These are phyloP conservation scores for Hetaerina americana DNA, from an alignment of 1,140 invertebrate genomes.

Conservation along the genomic window DNA sequence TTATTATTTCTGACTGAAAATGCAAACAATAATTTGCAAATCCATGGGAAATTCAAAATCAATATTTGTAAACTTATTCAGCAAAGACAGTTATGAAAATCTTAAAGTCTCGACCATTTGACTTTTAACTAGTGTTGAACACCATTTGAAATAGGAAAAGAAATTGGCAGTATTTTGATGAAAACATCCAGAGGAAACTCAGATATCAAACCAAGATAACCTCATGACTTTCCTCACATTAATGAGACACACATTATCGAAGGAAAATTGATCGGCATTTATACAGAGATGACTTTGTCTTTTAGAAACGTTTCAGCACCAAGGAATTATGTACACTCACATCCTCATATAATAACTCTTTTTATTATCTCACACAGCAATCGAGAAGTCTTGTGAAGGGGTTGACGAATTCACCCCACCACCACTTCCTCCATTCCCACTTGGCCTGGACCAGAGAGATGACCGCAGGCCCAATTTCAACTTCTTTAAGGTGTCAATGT, in stretches of 20 bases:
- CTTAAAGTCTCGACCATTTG: too few species aligned
- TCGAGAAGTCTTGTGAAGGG: slow-evolving; percentile 45
- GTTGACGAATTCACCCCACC: slow-evolving; percentile 11
- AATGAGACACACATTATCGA: background rate
- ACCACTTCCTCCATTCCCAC: slow-evolving; percentile 27
- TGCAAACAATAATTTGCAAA: background rate
- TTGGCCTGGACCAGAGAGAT: slow-evolving; percentile 55
- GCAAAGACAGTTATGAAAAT: too few species aligned
- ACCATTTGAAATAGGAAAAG: background rate
- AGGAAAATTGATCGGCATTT: background rate
- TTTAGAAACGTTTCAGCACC: background rate
- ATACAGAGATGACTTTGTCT: background rate
- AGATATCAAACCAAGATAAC: background rate
- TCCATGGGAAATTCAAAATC: too few species aligned
- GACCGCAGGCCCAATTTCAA: slow-evolving; percentile 53
- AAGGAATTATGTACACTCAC: background rate
- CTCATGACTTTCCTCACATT: background rate
- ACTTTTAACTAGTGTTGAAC: too few species aligned
- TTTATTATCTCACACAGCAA: slow-evolving; percentile 39
- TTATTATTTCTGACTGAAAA: background rate
- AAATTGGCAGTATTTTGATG: background rate
- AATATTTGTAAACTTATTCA: too few species aligned
- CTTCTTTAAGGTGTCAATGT: slow-evolving; percentile 62
- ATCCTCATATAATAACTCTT: background rate
- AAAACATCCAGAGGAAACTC: background rate